Evolutionary conservation across 2,888 invertebrate genomes (phyloP), one percentile per base, ranked within the genome.

Genomic region (Saturnia pavonia): DNA sequence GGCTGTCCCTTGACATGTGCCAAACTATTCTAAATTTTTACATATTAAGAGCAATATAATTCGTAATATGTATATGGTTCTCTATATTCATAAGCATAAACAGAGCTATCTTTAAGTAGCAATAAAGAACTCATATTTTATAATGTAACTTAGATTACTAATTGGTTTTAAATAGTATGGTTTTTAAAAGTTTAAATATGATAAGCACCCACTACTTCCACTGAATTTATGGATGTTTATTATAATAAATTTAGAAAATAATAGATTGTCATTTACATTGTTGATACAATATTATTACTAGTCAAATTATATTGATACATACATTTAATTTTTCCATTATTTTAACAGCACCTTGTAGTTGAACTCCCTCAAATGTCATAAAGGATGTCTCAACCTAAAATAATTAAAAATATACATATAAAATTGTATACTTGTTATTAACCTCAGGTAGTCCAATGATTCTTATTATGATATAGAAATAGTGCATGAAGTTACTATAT

Each of bases 281-380:
- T 54, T 54, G n/a, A 54, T 51, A 54, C n/a, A 54, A n/a, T 22
- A 54, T 54, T 54, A 0, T 54, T 19, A n/a, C 54, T 40, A 68
- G 69, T 25, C 25, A 16, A 19, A 43, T 68, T 43, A 8, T 14
- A 54, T n/a, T 48, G 9, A 14, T 71, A 94, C 96, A 96, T 93
- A 98, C 99, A 94, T 96, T 96, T 88, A 99, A 95, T 94, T 99
- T 99, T 94, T 98, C 98, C 96, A 99, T 97, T 82, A 99, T 99
- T 95, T 98, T 98, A 77, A 96, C 95, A 79, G 98, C 96, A 86
- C 99, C 99, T 93, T 98, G 98, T 81, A 98, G 95, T 93, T 98
- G 98, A 75, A 96, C 95, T 73, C 99, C 99, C 94, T 99, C 99
- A 92, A 99, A 99, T 63, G 98, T 97, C 99, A 99, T 98, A 88